These are phyloP conservation scores for Darevskia nairensis DNA, from an alignment of 2,797 vertebrate genomes.

Conservation along the genomic window DNA sequence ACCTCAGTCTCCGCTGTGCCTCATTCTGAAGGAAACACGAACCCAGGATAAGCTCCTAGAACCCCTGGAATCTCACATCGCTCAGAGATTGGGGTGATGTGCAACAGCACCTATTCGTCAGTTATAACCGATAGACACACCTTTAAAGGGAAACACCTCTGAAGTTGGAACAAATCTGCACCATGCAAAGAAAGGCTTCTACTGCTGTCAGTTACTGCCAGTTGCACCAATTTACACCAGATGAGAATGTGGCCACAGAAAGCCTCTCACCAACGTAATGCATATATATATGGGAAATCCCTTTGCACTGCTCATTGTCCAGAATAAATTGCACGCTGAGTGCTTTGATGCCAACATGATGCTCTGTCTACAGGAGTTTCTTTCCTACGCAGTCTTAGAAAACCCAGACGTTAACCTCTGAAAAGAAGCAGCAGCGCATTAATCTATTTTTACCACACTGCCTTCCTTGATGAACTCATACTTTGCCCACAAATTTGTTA, in stretches of 20 bases:
- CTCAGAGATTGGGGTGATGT: too few relatives aligned
- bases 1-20: too few relatives aligned
- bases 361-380: conserved; percentile 56
- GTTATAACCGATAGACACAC: accelerated
- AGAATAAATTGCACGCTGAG: conserved; percentile 24
- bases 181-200: accelerated
- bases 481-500: background rate
- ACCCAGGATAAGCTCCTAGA: too few relatives aligned
- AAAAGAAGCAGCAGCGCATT: conserved; percentile 29
- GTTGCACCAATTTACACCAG: conserved; percentile 47
- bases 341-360: conserved; percentile 65
- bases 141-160: conserved; percentile 23
- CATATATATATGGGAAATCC: conserved; percentile 44
- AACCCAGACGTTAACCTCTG: conserved; percentile 17
- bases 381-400: conserved; percentile 45
- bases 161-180: background rate
- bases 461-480: conserved; percentile 34
- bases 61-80: too few relatives aligned
- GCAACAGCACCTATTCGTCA: background rate
- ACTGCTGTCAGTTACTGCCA: background rate
- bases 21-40: too few relatives aligned
- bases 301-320: background rate
- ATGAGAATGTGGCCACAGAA: conserved; percentile 18
- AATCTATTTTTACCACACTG: conserved; percentile 33
- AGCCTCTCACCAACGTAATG: background rate